Percentiles rank a stretch among this genome's conserved stretches.
phyloP scores from a whole-genome alignment of 2,113 vertebrate species.

The Istiophorus platypterus region DNA sequence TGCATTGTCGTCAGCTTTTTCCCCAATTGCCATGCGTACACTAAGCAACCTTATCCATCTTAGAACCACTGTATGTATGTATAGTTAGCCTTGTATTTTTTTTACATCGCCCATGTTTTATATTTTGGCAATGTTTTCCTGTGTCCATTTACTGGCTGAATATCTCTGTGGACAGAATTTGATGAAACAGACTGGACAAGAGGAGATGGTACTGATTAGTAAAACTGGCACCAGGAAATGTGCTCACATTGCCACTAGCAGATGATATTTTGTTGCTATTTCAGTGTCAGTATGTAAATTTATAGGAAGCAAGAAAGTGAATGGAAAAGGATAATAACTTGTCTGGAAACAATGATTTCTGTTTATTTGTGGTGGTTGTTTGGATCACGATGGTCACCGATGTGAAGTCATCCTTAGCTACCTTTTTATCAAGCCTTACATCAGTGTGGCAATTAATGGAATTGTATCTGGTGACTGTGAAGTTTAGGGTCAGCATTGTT shows the following conservation, averaged over 20 bases:
- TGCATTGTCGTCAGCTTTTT: background rate
- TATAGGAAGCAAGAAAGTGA: constrained; percentile 27
- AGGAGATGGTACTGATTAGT: constrained; percentile 34
- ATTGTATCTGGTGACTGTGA: constrained; percentile 40
- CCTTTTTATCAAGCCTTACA: constrained; percentile 27
- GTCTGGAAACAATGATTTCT: constrained; percentile 16
- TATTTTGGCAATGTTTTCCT: constrained; percentile 10
- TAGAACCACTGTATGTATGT: background rate
- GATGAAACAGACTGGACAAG: constrained; percentile 40
- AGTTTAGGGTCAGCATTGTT: constrained; percentile 34
- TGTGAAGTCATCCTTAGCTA: constrained; percentile 7
- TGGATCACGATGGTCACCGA: constrained; percentile 6
- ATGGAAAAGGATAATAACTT: constrained; percentile 6
- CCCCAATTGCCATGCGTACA: background rate
- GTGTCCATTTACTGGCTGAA: constrained; percentile 23
- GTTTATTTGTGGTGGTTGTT: background rate
- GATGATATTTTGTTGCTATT: constrained; percentile 29
- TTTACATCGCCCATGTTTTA: background rate
- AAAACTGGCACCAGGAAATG: constrained; percentile 47
- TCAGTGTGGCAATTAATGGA: constrained; percentile 36
- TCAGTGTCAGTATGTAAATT: constrained; percentile 34
- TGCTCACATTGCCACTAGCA: constrained; percentile 36
- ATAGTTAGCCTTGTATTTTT: background rate
- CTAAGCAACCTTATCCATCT: background rate
- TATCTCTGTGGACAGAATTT: constrained; percentile 29